Evolutionary conservation across 2,888 invertebrate genomes (phyloP), one percentile per base, ranked within the genome.

Genomic region (Crossocerus cetratus): DNA sequence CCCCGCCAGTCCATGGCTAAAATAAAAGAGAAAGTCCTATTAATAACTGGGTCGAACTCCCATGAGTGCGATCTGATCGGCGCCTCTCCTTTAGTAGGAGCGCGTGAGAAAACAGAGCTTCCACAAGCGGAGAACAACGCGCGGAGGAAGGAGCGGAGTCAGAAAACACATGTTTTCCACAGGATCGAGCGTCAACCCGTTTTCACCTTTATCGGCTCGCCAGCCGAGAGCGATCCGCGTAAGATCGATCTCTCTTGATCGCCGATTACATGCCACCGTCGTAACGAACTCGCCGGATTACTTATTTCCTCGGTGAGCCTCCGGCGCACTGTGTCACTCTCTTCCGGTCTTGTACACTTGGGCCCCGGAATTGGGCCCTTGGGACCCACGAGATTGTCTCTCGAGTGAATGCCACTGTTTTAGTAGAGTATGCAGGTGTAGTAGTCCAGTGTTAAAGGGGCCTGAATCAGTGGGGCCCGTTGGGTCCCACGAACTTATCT

Each of bases 11-110:
- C 88, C 89, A 90, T 89, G 87, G 84, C 90, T 90, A 84, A 86
- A 90, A 89, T 84, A 86, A 87, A 88, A 88, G 86, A 89, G 86
- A 89, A 89, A 89, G 85, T 87, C 82, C 86, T 74, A 88, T 89
- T 88, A 89, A 88, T 88, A 89, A 87, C 81, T 86, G 77, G 84
- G 84, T 87, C 84, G 83, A 82, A 83, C 72, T 76, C 56, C 66
- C 71, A 73, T 70, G 67, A 73, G 73, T 83, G 78, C 65, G 78
- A 74, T 78, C 82, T n/a, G 49, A 49, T 49, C 49, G 49, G 72
- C 73, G 74, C 74, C 56, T 78, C 66, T 61, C 32, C 32, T 32
- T 32, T 11, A 11, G 4, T 32, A 3, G 0, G 32, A 4, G 32
- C 72, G 62, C 53, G 54, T 53, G 56, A 72, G 56, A 64, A 65